Base-by-base conservation (phyloP, 2,113 vertebrate species). In the Phodopus roborovskii region DNA sequence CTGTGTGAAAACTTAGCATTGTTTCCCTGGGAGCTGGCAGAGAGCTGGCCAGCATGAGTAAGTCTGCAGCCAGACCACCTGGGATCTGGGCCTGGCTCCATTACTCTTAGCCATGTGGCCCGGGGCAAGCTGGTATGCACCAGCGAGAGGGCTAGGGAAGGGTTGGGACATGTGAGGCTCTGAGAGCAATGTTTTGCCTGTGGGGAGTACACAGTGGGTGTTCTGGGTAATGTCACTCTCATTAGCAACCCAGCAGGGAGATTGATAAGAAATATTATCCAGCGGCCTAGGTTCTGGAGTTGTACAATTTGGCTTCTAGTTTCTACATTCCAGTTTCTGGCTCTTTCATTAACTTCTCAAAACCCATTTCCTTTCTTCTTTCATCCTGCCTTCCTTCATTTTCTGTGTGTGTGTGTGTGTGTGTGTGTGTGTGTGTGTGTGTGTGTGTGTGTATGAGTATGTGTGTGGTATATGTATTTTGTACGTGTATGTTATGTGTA, bases 161-260 rank as follows among this genome's bases (percentile, higher is more conserved):
- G 60, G 71, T 1, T 56, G 53, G 75, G 70, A 62, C 17, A 0
- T 0, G 13, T 3, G 56, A 84, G 26, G 36, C 64, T 64, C 24
- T 78, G n/a, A 15, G 68, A 39, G 73, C 50, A 0, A 58, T 19
- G 82, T n/a, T 62, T 8, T 39, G 73, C 78, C 50, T 33, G 0
- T 1, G 4, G 20, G 16, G 85, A 60, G 58, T 4, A 4, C 4
- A 2, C 20, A 1, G 1, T 1, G 26, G n/a, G 3, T 45, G 66
- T 20, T 48, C 30, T 36, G 11, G 3, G 19, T 15, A 60, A n/a
- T 42, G 6, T 0, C 24, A 4, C 0, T 30, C 1, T 45, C 33
- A 2, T 73, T 56, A 20, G 7, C 8, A 17, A 26, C 79, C 92
- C 94, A 22, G 88, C 8, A 36, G 62, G 70, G 85, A 94, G 90